Evolutionary conservation across 2,797 vertebrate species (phyloP).

Genomic region (Calcarius lapponicus): DNA sequence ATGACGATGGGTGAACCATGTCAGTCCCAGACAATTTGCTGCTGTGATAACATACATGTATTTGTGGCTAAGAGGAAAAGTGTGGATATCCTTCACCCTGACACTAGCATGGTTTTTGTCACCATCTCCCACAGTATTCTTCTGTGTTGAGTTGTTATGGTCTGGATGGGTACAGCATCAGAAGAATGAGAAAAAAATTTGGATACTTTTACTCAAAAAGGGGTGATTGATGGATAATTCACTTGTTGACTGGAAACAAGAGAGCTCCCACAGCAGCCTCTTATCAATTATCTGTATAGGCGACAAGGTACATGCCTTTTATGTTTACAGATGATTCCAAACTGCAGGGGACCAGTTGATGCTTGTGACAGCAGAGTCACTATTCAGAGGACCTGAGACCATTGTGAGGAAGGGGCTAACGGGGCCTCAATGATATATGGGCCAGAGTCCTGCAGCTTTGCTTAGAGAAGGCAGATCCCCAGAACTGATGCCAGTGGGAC

Average conservation of each 20-base stretch:
- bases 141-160: not conserved
- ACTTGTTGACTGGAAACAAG: not conserved
- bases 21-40: rapidly evolving
- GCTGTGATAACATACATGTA: no score
- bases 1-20: not conserved
- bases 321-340: not conserved
- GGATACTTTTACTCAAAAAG: not conserved
- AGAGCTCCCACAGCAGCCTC: not conserved
- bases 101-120: not conserved
- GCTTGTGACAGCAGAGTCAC: no score
- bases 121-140: not conserved
- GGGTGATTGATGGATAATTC: no score
- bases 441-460: no score
- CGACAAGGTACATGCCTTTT: not conserved
- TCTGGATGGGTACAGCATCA: not conserved
- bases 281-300: not conserved
- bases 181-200: not conserved
- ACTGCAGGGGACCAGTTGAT: rapidly evolving
- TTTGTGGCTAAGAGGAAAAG: not conserved
- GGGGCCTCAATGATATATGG: rapidly evolving
- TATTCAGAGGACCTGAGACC: rapidly evolving
- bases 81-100: not conserved
- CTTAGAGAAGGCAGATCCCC: rapidly evolving
- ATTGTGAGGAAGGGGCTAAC: not conserved
- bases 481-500: rapidly evolving